Evolutionary conservation across 2,797 vertebrate genomes (phyloP).

Genomic region (Muscicapa comitata): DNA sequence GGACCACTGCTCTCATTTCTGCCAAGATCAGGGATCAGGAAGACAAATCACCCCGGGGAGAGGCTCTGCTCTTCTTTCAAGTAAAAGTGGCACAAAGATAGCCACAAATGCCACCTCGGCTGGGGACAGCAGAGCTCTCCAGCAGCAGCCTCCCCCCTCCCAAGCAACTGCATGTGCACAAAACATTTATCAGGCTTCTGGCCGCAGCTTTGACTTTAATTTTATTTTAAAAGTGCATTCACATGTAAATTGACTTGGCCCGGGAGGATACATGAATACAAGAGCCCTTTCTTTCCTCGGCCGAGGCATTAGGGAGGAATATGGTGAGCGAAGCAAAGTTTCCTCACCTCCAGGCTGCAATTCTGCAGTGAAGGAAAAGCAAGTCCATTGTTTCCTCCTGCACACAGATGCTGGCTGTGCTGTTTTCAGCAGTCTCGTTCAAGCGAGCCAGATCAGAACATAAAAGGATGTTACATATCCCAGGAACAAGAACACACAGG

Average conservation of each 20-base stretch:
- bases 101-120: background rate
- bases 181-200: constrained; percentile 18
- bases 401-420: constrained; percentile 40
- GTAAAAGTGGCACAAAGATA: background rate
- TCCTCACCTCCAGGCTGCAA: constrained; percentile 46
- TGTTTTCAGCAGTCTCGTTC: constrained; percentile 16
- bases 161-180: background rate
- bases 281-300: constrained; percentile 23
- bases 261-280: background rate
- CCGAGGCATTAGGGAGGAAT: background rate
- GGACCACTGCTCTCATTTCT: background rate
- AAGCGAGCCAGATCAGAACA: background rate
- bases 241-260: constrained; percentile 38
- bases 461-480: constrained; percentile 10
- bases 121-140: background rate
- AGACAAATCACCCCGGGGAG: constrained; percentile 32
- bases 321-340: constrained; percentile 33
- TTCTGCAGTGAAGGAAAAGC: constrained; percentile 14
- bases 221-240: constrained; percentile 54
- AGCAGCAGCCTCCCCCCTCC: background rate
- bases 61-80: background rate
- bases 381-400: constrained; percentile 16
- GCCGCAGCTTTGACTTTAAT: constrained; percentile 44
- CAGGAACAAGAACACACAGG: background rate
- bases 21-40: background rate